Conservation (phyloP, 2,888 invertebrate species). For the Drosophila niveifrons region DNA sequence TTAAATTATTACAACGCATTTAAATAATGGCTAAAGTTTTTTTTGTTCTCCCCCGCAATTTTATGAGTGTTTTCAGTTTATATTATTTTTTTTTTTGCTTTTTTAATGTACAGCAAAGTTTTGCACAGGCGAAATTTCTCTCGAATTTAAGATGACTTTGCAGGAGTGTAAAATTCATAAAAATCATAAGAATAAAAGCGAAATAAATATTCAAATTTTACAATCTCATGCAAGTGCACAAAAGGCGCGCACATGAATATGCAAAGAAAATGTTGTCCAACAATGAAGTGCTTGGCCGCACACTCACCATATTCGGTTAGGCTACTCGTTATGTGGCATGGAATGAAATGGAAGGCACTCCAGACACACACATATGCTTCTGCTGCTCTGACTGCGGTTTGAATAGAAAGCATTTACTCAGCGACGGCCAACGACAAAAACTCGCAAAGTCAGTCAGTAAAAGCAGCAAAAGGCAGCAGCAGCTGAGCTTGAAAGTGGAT, state of each 20-base stretch:
- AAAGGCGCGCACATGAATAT: conserved; percentile 48
- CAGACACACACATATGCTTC: conserved; percentile 6
- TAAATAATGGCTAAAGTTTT: conserved; percentile 70
- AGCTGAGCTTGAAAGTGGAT: conserved; percentile 41
- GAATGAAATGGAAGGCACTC: conserved; percentile 6
- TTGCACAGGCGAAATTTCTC: conserved; percentile 3
- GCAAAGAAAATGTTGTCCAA: conserved; percentile 48
- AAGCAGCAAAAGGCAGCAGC: conserved; percentile 20
- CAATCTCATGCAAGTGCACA: conserved; percentile 41
- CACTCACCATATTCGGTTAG: conserved; percentile 8
- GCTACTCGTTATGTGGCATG: conserved; percentile 1
- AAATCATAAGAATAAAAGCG: conserved; percentile 22
- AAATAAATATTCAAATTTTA: conserved; percentile 41
- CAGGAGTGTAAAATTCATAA: conserved; percentile 16
- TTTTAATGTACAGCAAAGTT: conserved; percentile 25
- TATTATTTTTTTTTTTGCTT: neutral
- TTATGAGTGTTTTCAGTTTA: conserved; percentile 29
- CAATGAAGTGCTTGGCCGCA: conserved; percentile 38
- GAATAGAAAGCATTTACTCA: conserved; percentile 60
- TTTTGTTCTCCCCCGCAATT: conserved; percentile 5
- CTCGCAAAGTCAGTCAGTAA: conserved; percentile 45
- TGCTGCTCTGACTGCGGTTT: conserved; percentile 49
- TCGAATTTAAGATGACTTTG: conserved; percentile 9
- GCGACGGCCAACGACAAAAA: conserved; percentile 41
- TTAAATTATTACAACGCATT: conserved; percentile 73